Evolutionary conservation across 2,113 vertebrate species (phyloP).

Genomic region (Gobius niger): DNA sequence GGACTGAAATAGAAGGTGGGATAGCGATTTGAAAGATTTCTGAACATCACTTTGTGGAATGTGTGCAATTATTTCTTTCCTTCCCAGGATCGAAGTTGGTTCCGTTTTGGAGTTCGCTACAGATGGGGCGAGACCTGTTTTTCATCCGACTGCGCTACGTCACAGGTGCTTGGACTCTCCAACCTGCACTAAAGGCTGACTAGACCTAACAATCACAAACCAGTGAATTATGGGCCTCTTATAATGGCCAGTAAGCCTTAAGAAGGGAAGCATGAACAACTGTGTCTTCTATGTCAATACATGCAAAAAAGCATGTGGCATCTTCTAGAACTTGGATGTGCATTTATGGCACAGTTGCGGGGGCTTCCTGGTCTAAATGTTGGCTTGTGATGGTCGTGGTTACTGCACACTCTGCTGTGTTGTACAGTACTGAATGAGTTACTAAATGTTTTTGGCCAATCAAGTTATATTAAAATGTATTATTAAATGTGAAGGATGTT

Average conservation of each 20-base stretch:
- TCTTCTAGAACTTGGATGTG: constrained; percentile 11
- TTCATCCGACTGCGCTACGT: constrained; percentile 94
- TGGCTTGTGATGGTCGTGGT: constrained; percentile 42
- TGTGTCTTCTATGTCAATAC: constrained; percentile 21
- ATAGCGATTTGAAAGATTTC: constrained; percentile 28
- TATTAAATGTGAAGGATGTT: constrained; percentile 9
- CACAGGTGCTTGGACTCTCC: constrained; percentile 91
- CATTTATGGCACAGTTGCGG: constrained; percentile 22
- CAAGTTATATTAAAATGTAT: neutral
- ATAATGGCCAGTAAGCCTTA: constrained; percentile 15
- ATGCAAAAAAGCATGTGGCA: constrained; percentile 1
- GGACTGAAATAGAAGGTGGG: constrained; percentile 97
- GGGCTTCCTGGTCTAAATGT: constrained; percentile 27
- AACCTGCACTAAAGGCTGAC: constrained; percentile 79
- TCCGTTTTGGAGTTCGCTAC: constrained; percentile 98
- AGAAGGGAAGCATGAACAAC: constrained; percentile 26
- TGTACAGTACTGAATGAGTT: constrained; percentile 31
- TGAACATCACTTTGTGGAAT: neutral
- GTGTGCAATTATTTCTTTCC: constrained; percentile 17
- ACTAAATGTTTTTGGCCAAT: constrained; percentile 44
- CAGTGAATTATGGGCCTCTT: constrained; percentile 27
- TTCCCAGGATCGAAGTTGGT: constrained; percentile 92
- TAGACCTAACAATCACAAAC: constrained; percentile 79
- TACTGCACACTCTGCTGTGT: constrained; percentile 25
- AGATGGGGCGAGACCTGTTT: constrained; percentile 94